A percentile compares a stretch with the other conserved stretches of the same genome.
These are phyloP conservation scores for Theodoxus fluviatilis DNA, from an alignment of 2,888 invertebrate species.

Conservation along the genomic window DNA sequence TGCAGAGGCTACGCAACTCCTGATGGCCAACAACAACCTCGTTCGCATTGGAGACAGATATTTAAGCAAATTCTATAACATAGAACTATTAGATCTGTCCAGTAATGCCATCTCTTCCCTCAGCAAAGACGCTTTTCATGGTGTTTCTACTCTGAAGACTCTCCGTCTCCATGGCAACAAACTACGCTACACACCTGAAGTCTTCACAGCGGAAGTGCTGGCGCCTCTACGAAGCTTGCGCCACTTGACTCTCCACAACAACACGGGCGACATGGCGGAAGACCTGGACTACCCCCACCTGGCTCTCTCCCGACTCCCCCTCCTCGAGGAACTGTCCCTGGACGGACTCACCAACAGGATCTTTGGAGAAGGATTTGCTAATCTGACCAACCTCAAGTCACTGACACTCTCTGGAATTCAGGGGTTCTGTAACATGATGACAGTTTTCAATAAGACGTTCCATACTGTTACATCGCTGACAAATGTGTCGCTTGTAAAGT, in stretches of 20 bases:
- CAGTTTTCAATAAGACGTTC: not conserved
- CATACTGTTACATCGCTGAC: not conserved
- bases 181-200: not conserved
- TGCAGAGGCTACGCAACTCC: not conserved
- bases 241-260: not conserved
- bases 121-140: slow-evolving; percentile 13
- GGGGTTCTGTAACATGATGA: not conserved
- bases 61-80: not conserved
- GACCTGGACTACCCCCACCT: slow-evolving; percentile 25
- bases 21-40: too few relatives aligned
- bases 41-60: too few relatives aligned
- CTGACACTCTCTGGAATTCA: not conserved
- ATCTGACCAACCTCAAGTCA: slow-evolving; percentile 4
- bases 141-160: not conserved
- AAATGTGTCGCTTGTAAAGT: too few relatives aligned
- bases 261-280: not conserved
- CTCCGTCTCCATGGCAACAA: slow-evolving; percentile 6
- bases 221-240: not conserved
- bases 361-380: slow-evolving; percentile 20
- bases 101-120: not conserved
- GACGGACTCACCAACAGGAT: slow-evolving; percentile 25
- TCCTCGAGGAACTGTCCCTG: slow-evolving; percentile 16
- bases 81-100: not conserved
- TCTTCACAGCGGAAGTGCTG: slow-evolving; percentile 19
- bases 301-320: slow-evolving; percentile 23